phyloP scores from a whole-genome alignment of 2,113 vertebrate genomes.

The Sinocyclocheilus anophthalmus region DNA sequence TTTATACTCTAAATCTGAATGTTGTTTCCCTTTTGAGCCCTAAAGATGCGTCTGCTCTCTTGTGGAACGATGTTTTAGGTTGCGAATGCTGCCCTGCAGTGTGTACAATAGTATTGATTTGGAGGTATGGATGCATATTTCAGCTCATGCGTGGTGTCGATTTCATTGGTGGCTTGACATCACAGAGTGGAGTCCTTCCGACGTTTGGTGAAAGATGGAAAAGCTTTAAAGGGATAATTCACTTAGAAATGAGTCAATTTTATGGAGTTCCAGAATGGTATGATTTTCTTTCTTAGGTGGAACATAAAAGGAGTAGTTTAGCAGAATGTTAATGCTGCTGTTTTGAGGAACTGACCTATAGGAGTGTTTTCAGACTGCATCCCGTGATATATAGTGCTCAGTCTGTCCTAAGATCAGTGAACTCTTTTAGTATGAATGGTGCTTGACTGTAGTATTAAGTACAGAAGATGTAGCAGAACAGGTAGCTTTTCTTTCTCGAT shows the following conservation, averaged over 20 bases:
- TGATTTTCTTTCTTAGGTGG: too few species aligned
- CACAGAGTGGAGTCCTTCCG: slow-evolving; percentile 19
- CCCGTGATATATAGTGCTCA: too few species aligned
- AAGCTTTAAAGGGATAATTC: not conserved
- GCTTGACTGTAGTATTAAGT: not conserved
- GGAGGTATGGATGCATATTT: slow-evolving; percentile 49
- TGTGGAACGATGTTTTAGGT: slow-evolving; percentile 29
- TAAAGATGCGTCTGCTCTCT: slow-evolving; percentile 26
- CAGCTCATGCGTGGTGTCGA: slow-evolving; percentile 51
- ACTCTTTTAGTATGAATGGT: not conserved
- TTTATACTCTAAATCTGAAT: slow-evolving; percentile 17
- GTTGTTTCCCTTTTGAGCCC: slow-evolving; percentile 21
- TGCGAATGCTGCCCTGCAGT: slow-evolving; percentile 25
- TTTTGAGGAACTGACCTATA: too few species aligned
- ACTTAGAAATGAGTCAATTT: too few species aligned
- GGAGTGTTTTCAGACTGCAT: too few species aligned
- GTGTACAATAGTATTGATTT: slow-evolving; percentile 56
- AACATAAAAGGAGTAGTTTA: too few species aligned
- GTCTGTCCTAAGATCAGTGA: not conserved
- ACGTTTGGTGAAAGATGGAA: not conserved
- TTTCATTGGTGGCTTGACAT: slow-evolving; percentile 48
- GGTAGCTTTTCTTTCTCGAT: slow-evolving; percentile 33
- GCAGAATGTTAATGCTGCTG: too few species aligned
- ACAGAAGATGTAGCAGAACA: not conserved
- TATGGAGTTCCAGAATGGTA: too few species aligned